phyloP scores from a whole-genome alignment of 2,888 invertebrate species.

The Caradrina clavipalpis region DNA sequence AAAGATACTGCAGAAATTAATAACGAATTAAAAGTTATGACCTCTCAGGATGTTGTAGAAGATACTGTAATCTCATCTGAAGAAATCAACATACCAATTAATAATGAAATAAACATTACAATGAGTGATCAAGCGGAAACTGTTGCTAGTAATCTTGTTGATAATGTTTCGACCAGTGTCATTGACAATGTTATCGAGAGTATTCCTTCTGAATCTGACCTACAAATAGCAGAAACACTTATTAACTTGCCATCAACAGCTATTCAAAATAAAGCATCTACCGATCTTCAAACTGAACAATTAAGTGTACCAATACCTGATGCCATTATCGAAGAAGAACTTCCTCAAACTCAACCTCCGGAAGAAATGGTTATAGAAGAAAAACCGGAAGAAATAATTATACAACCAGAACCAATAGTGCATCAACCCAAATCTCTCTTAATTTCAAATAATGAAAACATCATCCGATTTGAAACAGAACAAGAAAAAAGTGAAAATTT shows the following conservation, averaged over 20 bases:
- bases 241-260: slow-evolving; percentile 86
- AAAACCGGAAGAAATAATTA: slow-evolving; percentile 47
- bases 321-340: slow-evolving; percentile 66
- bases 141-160: slow-evolving; percentile 17
- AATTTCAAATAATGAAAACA: slow-evolving; percentile 69
- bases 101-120: slow-evolving; percentile 32
- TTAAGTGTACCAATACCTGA: slow-evolving; percentile 52
- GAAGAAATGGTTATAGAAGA: slow-evolving; percentile 57
- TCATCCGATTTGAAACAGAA: slow-evolving; percentile 84
- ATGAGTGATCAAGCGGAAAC: slow-evolving; percentile 32
- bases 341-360: slow-evolving; percentile 45
- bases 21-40: slow-evolving; percentile 46
- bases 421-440: slow-evolving; percentile 60
- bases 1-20: slow-evolving; percentile 41
- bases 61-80: slow-evolving; percentile 33
- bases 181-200: slow-evolving; percentile 66
- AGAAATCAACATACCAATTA: slow-evolving; percentile 19
- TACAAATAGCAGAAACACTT: slow-evolving; percentile 88
- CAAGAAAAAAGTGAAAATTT: slow-evolving; percentile 87
- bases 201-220: slow-evolving; percentile 85
- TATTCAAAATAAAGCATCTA: slow-evolving; percentile 75
- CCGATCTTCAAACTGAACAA: slow-evolving; percentile 66
- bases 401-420: slow-evolving; percentile 41
- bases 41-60: slow-evolving; percentile 39
- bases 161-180: slow-evolving; percentile 32